These are phyloP conservation scores for Microplitis manilae DNA, from an alignment of 2,888 invertebrate genomes.

Conservation along the genomic window DNA sequence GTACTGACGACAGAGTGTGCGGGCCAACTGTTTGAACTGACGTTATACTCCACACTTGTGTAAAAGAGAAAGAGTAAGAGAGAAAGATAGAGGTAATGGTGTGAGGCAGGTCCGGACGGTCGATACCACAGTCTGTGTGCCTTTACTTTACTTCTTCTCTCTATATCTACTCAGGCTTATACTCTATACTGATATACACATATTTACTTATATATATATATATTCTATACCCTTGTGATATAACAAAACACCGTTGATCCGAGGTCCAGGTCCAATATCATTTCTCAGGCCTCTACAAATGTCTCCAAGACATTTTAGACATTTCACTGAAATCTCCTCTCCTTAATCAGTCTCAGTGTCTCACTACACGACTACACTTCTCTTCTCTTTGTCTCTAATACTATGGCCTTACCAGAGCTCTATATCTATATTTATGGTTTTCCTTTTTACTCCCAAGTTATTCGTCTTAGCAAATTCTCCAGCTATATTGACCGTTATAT, in stretches of 20 bases:
- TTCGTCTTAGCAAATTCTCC: not conserved
- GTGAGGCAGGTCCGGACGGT: conserved; percentile 76
- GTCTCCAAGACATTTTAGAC: not conserved
- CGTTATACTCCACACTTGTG: not conserved
- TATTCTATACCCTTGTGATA: conserved; percentile 51
- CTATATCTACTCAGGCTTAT: conserved; percentile 68
- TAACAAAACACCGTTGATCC: not conserved
- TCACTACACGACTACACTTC: too few species aligned
- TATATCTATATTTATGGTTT: not conserved
- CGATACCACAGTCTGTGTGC: conserved; percentile 78
- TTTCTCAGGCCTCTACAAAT: not conserved
- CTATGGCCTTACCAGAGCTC: not conserved
- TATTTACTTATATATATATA: too few species aligned
- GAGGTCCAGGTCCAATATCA: not conserved
- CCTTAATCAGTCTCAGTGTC: not conserved
- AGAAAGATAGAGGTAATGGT: conserved; percentile 52
- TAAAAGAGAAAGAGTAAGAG: conserved; percentile 31
- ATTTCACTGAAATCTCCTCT: not conserved
- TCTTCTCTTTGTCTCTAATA: too few species aligned
- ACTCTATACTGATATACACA: conserved; percentile 52
- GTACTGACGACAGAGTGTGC: conserved; percentile 21
- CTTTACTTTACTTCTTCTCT: conserved; percentile 66
- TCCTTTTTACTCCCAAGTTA: not conserved
- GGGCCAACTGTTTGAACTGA: conserved; percentile 27
- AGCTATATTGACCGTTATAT: not conserved